A percentile compares a stretch with the other conserved stretches of the same genome.
phyloP scores from a whole-genome alignment of 2,888 invertebrate species.

The Epinotia demarniana region DNA sequence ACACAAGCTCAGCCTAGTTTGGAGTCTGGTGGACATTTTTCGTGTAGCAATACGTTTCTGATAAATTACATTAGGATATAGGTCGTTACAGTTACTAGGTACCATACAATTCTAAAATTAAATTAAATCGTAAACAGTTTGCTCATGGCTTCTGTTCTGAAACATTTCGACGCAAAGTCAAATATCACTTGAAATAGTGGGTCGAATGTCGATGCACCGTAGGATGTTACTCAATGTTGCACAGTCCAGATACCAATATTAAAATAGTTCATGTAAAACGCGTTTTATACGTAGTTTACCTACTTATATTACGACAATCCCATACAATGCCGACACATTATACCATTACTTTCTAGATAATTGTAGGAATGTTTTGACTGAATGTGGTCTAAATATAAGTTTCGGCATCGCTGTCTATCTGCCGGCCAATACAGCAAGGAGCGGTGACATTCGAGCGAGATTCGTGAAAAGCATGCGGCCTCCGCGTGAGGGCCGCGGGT shows the following conservation, averaged over 20 bases:
- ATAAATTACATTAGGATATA: background rate
- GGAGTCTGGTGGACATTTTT: background rate
- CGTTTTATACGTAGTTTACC: too few species aligned
- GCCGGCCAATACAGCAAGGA: constrained; percentile 24
- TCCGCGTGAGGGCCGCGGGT: constrained; percentile 61
- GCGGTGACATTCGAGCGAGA: constrained; percentile 31
- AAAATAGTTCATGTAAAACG: constrained; percentile 43
- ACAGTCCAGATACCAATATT: constrained; percentile 49
- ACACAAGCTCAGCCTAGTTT: background rate
- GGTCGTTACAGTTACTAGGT: background rate
- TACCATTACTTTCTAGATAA: background rate
- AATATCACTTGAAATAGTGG: constrained; percentile 58
- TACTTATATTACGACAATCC: background rate
- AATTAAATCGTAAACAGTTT: constrained; percentile 29
- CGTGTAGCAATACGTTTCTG: background rate
- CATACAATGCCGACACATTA: background rate
- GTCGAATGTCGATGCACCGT: constrained; percentile 63
- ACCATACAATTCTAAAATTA: constrained; percentile 17
- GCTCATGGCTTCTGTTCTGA: constrained; percentile 36
- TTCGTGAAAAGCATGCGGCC: constrained; percentile 59
- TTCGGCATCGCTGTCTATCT: constrained; percentile 12
- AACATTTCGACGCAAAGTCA: constrained; percentile 44
- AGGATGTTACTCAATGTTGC: constrained; percentile 55
- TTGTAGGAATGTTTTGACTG: background rate
- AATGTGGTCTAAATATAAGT: constrained; percentile 24